Evolutionary conservation across 2,113 vertebrate genomes (phyloP), one percentile per base, ranked within the genome.

Genomic region (Melanocharis versteri): DNA sequence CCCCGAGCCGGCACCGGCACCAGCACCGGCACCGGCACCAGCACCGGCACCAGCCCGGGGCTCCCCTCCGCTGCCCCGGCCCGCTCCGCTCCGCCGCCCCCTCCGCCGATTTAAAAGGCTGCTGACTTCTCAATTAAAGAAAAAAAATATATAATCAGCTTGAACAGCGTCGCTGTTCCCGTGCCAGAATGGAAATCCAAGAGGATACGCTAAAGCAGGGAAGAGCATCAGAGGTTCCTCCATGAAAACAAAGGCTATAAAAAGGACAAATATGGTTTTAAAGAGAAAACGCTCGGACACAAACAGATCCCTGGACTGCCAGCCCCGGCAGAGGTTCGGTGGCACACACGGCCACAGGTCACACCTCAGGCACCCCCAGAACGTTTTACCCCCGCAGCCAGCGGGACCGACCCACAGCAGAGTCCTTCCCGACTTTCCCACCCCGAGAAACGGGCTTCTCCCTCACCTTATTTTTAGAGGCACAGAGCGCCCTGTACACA

Each of bases 401-500:
- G 65, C 20, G 6, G 91, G 61, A 85, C 81, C 54, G 58, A 73
- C 33, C 51, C 60, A 6, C 45, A 1, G 3, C 24, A 1, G 26
- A 47, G 87, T 30, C 61, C 87, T 12, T 4, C 54, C 87, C 70
- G 47, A 48, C 73, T 30, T 45, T 35, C 62, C 90, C 57, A 94
- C 70, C 93, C 92, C 12, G 9, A 50, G 33, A 47, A 87, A 75
- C n/a, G n/a, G 75, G 79, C 89, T 97, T 95, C 91, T 90, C 88
- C 97, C 96, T 98, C 94, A 50, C 87, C 90, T 97, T 97, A 97
- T 98, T 98, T 98, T 97, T 97, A 97, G 97, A 93, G 96, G 77
- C 94, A 97, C 97, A 94, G 96, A 98, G 97, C 96, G 90, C 91
- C 97, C 80, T 15, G 95, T 31, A 96, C 95, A 31, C 80, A 97